Evolutionary conservation across 2,113 vertebrate species (phyloP).

Genomic region (Erinaceus europaeus): DNA sequence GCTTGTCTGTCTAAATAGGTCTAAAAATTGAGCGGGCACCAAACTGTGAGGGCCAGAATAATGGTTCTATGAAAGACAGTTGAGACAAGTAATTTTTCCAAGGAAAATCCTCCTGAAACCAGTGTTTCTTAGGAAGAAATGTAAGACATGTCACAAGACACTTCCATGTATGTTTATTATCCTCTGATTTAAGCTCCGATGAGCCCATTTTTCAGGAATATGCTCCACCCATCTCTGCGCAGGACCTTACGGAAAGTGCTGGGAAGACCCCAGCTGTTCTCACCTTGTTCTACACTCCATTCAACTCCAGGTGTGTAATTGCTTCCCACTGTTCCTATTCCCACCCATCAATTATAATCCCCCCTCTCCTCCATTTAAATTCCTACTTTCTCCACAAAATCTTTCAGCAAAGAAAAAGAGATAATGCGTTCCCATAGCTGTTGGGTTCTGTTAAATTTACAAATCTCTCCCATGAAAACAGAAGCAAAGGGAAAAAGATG

Average conservation of each 20-base stretch:
- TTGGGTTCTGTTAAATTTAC: neutral
- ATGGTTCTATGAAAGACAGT: neutral
- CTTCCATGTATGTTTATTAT: neutral
- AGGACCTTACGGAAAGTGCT: neutral
- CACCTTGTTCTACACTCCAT: too few species aligned
- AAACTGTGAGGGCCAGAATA: neutral
- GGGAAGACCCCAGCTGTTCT: neutral
- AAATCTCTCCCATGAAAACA: neutral
- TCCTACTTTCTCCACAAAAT: neutral
- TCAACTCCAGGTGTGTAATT: too few species aligned
- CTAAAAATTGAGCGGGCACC: neutral
- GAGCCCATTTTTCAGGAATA: neutral
- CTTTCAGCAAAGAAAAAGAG: neutral
- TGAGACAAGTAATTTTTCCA: neutral
- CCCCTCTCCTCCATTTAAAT: slow-evolving; percentile 2
- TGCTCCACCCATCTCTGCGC: neutral
- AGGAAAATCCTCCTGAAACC: neutral
- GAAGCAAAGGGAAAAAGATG: neutral
- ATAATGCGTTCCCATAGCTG: neutral
- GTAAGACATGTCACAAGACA: slow-evolving; percentile 9
- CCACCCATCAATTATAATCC: neutral
- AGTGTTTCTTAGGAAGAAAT: neutral
- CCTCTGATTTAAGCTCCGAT: neutral
- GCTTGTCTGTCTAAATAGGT: neutral
- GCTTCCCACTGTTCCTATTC: neutral